phyloP scores from a whole-genome alignment of 2,113 vertebrate species.

The Australoheros scitulus region DNA sequence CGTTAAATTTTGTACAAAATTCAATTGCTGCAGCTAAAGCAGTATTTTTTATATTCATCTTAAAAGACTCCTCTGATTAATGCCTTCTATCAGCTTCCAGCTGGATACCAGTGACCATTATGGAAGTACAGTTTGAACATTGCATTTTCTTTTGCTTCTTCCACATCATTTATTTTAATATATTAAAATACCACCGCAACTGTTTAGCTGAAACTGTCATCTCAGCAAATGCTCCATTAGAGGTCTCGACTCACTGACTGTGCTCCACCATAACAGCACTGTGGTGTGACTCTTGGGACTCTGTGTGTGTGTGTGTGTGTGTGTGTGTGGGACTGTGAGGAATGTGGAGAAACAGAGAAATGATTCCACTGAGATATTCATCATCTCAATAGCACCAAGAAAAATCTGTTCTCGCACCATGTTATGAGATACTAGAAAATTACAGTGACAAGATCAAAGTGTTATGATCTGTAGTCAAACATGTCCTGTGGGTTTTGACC shows the following conservation, averaged over 20 bases:
- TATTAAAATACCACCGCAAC: conserved; percentile 46
- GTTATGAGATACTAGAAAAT: conserved; percentile 14
- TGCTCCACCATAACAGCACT: conserved; percentile 13
- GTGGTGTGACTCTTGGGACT: conserved; percentile 25
- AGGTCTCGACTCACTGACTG: conserved; percentile 48
- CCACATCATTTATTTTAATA: conserved; percentile 56
- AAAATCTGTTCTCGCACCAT: not conserved
- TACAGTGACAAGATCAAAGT: conserved; percentile 16
- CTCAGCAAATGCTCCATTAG: conserved; percentile 74
- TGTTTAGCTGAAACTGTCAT: conserved; percentile 51
- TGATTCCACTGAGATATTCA: conserved; percentile 1
- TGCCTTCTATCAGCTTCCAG: conserved; percentile 28
- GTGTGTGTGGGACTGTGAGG: not conserved
- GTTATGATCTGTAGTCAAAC: conserved; percentile 1
- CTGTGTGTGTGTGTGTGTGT: not conserved
- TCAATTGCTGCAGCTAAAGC: not conserved
- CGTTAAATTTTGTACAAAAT: not conserved
- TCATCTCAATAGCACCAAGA: conserved; percentile 5
- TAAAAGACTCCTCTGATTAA: not conserved
- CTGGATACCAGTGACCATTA: conserved; percentile 16
- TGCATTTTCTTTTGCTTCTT: conserved; percentile 31
- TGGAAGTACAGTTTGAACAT: conserved; percentile 30
- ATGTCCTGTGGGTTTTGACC: conserved; percentile 11
- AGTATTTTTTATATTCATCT: not conserved
- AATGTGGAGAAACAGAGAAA: not conserved